A percentile compares a stretch with the other conserved stretches of the same genome.
Conservation (phyloP, 2,888 invertebrate genomes). For the Stenurella melanura region DNA sequence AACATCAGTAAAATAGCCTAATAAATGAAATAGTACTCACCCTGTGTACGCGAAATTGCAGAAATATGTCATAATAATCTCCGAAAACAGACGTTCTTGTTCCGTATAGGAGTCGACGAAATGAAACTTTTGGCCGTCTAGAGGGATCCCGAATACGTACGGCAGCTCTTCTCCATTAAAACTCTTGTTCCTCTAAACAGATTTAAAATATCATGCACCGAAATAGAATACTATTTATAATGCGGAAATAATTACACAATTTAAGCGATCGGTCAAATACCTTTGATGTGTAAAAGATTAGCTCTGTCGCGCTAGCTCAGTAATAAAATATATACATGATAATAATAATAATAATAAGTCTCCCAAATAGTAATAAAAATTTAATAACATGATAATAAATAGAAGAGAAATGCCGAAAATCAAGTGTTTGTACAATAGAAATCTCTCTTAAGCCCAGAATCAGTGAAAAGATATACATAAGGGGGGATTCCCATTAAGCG, state of each 20-base stretch:
- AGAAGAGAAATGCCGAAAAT: too few species aligned
- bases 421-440: too few species aligned
- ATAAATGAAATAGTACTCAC: constrained; percentile 76
- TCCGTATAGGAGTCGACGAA: constrained; percentile 84
- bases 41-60: constrained; percentile 93
- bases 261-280: constrained; percentile 38
- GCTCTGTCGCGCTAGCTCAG: neutral
- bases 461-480: too few species aligned
- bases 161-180: constrained; percentile 92
- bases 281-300: constrained; percentile 11
- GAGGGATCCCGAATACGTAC: constrained; percentile 90
- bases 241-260: constrained; percentile 40
- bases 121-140: constrained; percentile 80
- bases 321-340: too few species aligned
- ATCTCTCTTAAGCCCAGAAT: too few species aligned
- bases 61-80: constrained; percentile 92
- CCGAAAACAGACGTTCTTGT: constrained; percentile 87
- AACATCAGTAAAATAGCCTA: neutral
- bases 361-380: too few species aligned
- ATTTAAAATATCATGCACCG: constrained; percentile 49
- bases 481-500: too few species aligned
- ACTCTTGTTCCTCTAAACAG: constrained; percentile 80
- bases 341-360: too few species aligned
- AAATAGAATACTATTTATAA: constrained; percentile 61
- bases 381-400: too few species aligned